These are phyloP conservation scores for Polyergus mexicanus DNA, from an alignment of 1,140 invertebrate genomes.

Conservation along the genomic window DNA sequence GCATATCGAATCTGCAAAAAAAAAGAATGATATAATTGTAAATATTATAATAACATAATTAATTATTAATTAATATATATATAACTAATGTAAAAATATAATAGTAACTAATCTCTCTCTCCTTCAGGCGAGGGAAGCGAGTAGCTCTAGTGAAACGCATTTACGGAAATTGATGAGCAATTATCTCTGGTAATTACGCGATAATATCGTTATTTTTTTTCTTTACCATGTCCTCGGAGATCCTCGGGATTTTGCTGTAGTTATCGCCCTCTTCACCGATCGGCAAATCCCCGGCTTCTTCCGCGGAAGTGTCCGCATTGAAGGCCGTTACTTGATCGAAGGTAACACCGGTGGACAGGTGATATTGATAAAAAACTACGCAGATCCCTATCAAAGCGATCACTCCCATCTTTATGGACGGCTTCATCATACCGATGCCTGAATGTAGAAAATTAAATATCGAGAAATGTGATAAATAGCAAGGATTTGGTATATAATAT, in stretches of 20 bases:
- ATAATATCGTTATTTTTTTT: constrained; percentile 20
- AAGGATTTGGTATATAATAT: neutral
- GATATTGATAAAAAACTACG: constrained; percentile 84
- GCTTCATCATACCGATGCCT: constrained; percentile 80
- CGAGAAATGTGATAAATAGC: neutral
- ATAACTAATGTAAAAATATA: no score
- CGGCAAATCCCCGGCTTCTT: constrained; percentile 76
- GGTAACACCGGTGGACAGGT: constrained; percentile 81
- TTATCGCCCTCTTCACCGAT: constrained; percentile 74
- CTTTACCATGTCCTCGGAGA: constrained; percentile 81
- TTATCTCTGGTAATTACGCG: neutral
- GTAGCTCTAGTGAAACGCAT: neutral
- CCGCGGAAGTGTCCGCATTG: constrained; percentile 74
- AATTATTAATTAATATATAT: neutral
- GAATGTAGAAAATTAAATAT: neutral
- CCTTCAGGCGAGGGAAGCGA: neutral
- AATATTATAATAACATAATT: neutral
- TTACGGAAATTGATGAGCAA: neutral
- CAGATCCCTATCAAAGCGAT: constrained; percentile 82
- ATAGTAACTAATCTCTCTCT: neutral
- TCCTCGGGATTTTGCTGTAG: constrained; percentile 73
- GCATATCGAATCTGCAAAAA: constrained; percentile 78
- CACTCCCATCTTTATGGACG: constrained; percentile 83
- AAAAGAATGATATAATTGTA: neutral
- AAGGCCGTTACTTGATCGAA: constrained; percentile 81